Conservation (phyloP, 1,140 invertebrate species). For the Brachystomella parvula region DNA sequence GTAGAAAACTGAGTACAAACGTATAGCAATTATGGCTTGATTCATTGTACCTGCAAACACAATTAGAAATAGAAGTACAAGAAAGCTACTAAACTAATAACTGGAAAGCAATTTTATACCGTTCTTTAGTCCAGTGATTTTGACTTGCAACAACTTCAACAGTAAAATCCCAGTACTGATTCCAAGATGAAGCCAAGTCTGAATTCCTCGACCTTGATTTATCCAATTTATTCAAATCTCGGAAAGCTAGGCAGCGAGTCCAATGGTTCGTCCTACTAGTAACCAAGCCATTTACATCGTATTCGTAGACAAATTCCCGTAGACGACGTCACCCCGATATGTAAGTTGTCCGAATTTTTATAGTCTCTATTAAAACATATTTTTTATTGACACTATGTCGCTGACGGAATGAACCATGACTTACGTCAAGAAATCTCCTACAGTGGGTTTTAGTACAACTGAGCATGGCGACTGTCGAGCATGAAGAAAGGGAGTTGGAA, state of each 20-base stretch:
- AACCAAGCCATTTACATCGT: conserved; percentile 61
- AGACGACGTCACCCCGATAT: conserved; percentile 71
- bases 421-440: conserved; percentile 73
- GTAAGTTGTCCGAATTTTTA: conserved; percentile 66
- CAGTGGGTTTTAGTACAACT: conserved; percentile 67
- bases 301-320: conserved; percentile 63
- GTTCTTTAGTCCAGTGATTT: conserved; percentile 55
- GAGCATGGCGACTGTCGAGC: conserved; percentile 62
- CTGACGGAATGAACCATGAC: conserved; percentile 36
- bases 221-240: conserved; percentile 40
- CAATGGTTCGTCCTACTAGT: conserved; percentile 51
- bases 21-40: conserved; percentile 68
- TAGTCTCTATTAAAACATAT: conserved; percentile 55
- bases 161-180: conserved; percentile 64
- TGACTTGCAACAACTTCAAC: conserved; percentile 57
- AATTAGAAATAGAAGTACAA: conserved; percentile 12
- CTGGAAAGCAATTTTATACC: conserved; percentile 38
- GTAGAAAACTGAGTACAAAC: conserved; percentile 65
- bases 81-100: not conserved
- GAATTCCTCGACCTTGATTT: conserved; percentile 44
- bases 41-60: conserved; percentile 55
- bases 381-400: not conserved
- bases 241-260: conserved; percentile 62
- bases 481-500: conserved; percentile 68
- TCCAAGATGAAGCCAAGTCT: conserved; percentile 48